A percentile compares a stretch with the other conserved stretches of the same genome.
phyloP scores from a whole-genome alignment of 2,888 invertebrate species.

The Hydraecia micacea region DNA sequence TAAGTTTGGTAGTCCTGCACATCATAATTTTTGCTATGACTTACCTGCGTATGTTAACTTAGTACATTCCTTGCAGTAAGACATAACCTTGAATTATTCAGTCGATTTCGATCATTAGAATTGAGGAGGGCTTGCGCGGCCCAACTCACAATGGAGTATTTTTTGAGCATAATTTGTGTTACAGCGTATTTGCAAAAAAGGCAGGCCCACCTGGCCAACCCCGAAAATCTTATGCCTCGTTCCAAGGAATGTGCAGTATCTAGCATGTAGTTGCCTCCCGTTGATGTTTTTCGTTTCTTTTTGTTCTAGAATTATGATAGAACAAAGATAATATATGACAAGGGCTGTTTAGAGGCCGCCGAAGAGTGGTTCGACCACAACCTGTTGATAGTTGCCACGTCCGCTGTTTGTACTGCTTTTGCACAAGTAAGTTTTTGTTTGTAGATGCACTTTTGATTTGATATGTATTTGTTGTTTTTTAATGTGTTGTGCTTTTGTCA shows the following conservation, averaged over 20 bases:
- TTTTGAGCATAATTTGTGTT: not conserved
- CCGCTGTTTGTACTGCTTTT: slow-evolving; percentile 96
- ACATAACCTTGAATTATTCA: not conserved
- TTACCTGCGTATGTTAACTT: slow-evolving; percentile 4
- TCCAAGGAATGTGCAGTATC: slow-evolving; percentile 14
- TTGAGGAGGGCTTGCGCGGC: too few species aligned
- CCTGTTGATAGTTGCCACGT: slow-evolving; percentile 97
- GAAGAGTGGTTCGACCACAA: slow-evolving; percentile 99
- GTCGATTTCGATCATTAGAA: not conserved
- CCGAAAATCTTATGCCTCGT: not conserved
- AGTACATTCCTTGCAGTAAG: slow-evolving; percentile 6
- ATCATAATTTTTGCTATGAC: slow-evolving; percentile 19
- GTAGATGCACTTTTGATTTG: slow-evolving; percentile 75
- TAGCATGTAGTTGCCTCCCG: slow-evolving; percentile 44
- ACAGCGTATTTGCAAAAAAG: not conserved
- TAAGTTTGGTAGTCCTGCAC: slow-evolving; percentile 34
- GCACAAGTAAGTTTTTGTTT: slow-evolving; percentile 94
- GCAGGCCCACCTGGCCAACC: not conserved
- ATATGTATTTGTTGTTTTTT: slow-evolving; percentile 20
- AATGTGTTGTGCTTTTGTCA: not conserved
- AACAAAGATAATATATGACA: slow-evolving; percentile 96
- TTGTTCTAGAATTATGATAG: slow-evolving; percentile 93
- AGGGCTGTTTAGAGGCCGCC: slow-evolving; percentile 97
- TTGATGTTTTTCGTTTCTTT: slow-evolving; percentile 79
- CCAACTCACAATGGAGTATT: not conserved